These are phyloP conservation scores for Tortricodes alternella DNA, from an alignment of 2,888 invertebrate species.

Conservation along the genomic window DNA sequence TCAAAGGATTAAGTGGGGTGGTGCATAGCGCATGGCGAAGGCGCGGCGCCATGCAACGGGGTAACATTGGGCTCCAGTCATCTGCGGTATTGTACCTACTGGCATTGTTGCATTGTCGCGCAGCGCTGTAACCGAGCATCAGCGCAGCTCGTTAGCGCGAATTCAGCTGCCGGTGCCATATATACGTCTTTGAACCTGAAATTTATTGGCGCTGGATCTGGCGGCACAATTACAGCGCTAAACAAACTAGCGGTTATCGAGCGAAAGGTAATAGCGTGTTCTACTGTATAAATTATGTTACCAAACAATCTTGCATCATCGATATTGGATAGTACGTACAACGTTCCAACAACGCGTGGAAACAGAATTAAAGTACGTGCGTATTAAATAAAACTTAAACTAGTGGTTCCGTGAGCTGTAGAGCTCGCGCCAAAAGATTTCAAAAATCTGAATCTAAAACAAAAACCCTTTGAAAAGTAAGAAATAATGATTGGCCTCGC, in stretches of 20 bases:
- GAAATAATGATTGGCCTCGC: no score
- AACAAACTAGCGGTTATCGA: conserved; percentile 60
- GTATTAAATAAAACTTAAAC: conserved; percentile 18
- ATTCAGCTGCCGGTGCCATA: conserved; percentile 48
- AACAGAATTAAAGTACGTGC: conserved; percentile 29
- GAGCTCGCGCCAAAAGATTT: no score
- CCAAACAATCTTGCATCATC: conserved; percentile 22
- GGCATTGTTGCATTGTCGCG: conserved; percentile 39
- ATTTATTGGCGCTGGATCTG: conserved; percentile 58
- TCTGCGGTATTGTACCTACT: conserved; percentile 24
- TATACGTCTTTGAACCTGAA: conserved; percentile 58
- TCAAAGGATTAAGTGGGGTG: conserved; percentile 47
- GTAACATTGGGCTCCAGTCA: conserved; percentile 45
- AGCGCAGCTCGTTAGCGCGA: conserved; percentile 53
- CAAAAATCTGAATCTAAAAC: no score
- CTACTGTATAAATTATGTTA: conserved; percentile 35
- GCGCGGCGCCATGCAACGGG: conserved; percentile 32
- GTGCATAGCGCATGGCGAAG: conserved; percentile 30
- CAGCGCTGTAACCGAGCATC: conserved; percentile 34
- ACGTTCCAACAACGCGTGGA: conserved; percentile 20
- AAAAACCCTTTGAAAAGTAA: no score
- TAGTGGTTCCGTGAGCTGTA: no score
- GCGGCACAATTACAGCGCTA: conserved; percentile 58
- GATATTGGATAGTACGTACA: conserved; percentile 16
- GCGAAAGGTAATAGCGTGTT: conserved; percentile 41